Evolutionary conservation across 2,113 vertebrate species (phyloP).

Genomic region (Oreochromis aureus): DNA sequence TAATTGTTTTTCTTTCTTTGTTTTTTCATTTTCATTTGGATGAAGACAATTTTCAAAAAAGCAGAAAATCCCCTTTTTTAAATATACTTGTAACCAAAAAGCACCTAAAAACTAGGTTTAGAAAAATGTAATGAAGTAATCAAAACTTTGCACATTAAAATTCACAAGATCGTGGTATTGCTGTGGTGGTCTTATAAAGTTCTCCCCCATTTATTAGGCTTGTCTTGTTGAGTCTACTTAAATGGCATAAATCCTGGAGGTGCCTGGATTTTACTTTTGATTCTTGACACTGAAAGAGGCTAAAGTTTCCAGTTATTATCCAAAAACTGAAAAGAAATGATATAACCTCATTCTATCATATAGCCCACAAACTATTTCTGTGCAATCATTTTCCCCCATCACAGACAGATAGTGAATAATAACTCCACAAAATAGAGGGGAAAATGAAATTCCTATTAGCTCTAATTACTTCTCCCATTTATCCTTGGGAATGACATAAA

Average conservation of each 20-base stretch:
- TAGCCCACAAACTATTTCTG: slow-evolving; percentile 14
- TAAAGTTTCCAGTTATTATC: background rate
- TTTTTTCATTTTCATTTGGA: background rate
- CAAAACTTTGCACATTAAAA: background rate
- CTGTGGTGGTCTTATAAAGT: background rate
- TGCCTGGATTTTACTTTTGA: background rate
- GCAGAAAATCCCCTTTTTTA: background rate
- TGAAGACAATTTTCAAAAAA: background rate
- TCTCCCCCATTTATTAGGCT: background rate
- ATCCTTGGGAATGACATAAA: slow-evolving; percentile 68
- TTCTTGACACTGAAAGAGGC: background rate
- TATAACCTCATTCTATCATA: background rate
- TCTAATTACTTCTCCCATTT: slow-evolving; percentile 69
- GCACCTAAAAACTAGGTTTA: background rate
- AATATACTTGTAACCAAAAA: background rate
- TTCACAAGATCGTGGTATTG: background rate
- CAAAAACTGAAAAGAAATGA: background rate
- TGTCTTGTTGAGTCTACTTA: background rate
- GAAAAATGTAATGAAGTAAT: background rate
- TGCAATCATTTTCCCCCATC: background rate
- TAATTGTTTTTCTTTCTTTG: background rate
- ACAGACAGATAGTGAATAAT: slow-evolving; percentile 55
- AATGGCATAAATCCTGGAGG: background rate
- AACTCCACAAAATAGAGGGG: slow-evolving; percentile 48
- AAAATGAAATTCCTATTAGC: slow-evolving; percentile 70